A percentile compares a stretch with the other conserved stretches of the same genome.
Conservation (phyloP, 2,113 vertebrate genomes). For the Ceyx cyanopectus region DNA sequence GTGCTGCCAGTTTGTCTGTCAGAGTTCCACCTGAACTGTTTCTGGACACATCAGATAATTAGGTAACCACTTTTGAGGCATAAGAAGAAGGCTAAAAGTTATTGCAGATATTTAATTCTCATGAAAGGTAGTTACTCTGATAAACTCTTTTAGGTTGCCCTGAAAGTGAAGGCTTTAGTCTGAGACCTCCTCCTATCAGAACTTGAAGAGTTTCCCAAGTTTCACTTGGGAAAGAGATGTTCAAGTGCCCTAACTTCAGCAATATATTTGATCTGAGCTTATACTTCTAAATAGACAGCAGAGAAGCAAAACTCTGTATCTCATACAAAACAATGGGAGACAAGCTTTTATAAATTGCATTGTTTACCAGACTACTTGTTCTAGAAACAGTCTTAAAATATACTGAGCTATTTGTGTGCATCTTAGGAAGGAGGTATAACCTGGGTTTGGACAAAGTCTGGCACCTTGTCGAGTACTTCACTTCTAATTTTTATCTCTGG, state of each 20-base stretch:
- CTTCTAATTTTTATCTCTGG: slow-evolving; percentile 50
- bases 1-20: not conserved
- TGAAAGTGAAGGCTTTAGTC: not conserved
- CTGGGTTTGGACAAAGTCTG: slow-evolving; percentile 32
- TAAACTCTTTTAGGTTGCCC: not conserved
- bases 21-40: not conserved
- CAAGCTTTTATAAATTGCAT: not conserved
- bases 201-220: not conserved
- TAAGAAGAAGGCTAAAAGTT: not conserved
- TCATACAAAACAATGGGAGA: not conserved
- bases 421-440: slow-evolving; percentile 20
- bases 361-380: not conserved
- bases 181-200: not conserved
- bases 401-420: slow-evolving; percentile 30
- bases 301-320: not conserved
- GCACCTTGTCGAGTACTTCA: slow-evolving; percentile 4
- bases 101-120: not conserved
- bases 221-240: not conserved
- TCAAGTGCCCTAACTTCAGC: not conserved
- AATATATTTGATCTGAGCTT: not conserved
- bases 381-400: slow-evolving; percentile 16
- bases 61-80: not conserved
- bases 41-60: not conserved
- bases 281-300: not conserved
- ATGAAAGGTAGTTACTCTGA: not conserved